Evolutionary conservation across 1,140 invertebrate species (phyloP), one percentile per base, ranked within the genome.

Genomic region (Chironomus tepperi): DNA sequence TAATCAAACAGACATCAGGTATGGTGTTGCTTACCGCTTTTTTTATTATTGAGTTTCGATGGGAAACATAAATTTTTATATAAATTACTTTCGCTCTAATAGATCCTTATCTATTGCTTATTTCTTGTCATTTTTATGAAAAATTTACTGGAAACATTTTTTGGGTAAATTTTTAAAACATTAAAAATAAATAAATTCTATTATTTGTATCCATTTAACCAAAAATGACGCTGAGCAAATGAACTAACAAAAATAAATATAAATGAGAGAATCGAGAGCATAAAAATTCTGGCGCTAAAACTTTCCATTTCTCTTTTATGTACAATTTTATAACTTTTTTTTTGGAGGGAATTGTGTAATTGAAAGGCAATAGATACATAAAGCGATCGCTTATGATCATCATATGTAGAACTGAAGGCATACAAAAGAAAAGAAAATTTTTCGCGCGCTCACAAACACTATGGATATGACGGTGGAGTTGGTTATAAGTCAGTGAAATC

Each of bases 71-170:
- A 57, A 57, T 57, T 57, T 57, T 57, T 57, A 9, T 57, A 57
- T n/a, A 57, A 57, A 57, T 57, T 57, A 57, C 47, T 57, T 57
- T 57, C 47, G 47, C 47, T 57, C 47, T 57, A 57, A n/a, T 57
- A 57, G 47, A 57, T 57, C n/a, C 47, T 57, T 57, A 57, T 57
- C 47, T 57, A n/a, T 34, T 34, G 24, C 24, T 34, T 34, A 34
- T 34, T 34, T 34, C 24, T 34, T 34, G 24, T 34, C 24, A 5
- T 34, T n/a, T n/a, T n/a, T n/a, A n/a, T n/a, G n/a, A n/a, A n/a
- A n/a, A n/a, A 34, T 34, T 34, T 34, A 34, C 24, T 15, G 47
- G n/a, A n/a, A n/a, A 57, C 12, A 57, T 57, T 57, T 57, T 57
- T 57, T 57, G 12, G n/a, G 47, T 57, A 57, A 57, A 57, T 34